Evolutionary conservation across 2,888 invertebrate species (phyloP).

Genomic region (Caenorhabditis sp.): DNA sequence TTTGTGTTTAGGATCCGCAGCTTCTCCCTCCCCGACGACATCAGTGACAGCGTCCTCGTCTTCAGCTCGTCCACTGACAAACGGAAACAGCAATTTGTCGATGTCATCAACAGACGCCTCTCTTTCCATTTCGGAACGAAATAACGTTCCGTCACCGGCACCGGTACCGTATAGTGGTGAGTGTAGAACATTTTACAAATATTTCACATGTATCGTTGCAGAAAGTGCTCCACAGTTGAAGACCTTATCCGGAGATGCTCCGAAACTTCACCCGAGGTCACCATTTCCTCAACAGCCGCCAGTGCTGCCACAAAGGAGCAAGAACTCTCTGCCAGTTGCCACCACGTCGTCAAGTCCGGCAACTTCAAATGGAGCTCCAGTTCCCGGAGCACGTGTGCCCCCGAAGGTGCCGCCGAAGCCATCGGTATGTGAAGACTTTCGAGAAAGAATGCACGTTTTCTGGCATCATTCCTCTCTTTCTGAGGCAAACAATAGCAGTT

Average conservation of each 20-base stretch:
- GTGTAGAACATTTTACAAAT: background rate
- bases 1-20: constrained; percentile 21
- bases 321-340: background rate
- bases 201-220: constrained; percentile 3
- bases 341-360: constrained; percentile 6
- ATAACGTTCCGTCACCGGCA: constrained; percentile 56
- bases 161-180: constrained; percentile 41
- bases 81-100: constrained; percentile 43
- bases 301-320: constrained; percentile 29
- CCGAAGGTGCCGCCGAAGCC: constrained; percentile 77
- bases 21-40: constrained; percentile 39
- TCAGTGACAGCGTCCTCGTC: constrained; percentile 54
- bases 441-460: constrained; percentile 31
- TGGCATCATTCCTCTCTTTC: constrained; percentile 1
- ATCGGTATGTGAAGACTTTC: constrained; percentile 74
- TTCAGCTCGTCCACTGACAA: constrained; percentile 47
- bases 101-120: constrained; percentile 43
- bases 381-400: constrained; percentile 64
- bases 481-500: constrained; percentile 43
- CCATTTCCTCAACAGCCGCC: constrained; percentile 46
- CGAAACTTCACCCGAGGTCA: constrained; percentile 46
- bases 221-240: constrained; percentile 55
- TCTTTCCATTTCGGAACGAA: constrained; percentile 33
- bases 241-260: constrained; percentile 38
- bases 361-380: constrained; percentile 42